Base-by-base conservation (phyloP, 2,888 invertebrate species). In the Matsumyia berberina region DNA sequence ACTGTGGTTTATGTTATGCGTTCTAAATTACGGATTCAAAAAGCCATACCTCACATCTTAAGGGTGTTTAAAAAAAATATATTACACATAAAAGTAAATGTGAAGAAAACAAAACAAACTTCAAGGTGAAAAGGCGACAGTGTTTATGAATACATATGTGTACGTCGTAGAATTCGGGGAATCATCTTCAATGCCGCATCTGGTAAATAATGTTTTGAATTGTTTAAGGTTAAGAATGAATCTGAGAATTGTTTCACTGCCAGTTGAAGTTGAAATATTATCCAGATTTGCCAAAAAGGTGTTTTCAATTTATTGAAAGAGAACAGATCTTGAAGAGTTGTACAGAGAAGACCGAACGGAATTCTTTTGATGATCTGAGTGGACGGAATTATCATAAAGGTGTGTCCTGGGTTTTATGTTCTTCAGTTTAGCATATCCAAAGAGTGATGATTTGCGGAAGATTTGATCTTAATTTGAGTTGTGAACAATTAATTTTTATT, bases 91-190 rank as follows among this genome's bases (percentile, higher is more conserved):
- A 67, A 55, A 67, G 42, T 15, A 53, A 69, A 81, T 69, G 60
- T 67, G 53, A 60, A 74, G 70, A 70, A 55, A 64, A 24, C 1
- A 3, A 24, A 24, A 24, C 24, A 24, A 4, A 64, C 53, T 74
- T 69, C 80, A 81, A 81, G 80, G 80, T 81, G 74, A 74, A 33
- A 67, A 80, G 51, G 42, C 67, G 74, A 67, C 67, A 60, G 44
- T 44, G 19, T 31, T 55, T 24, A n/a, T n/a, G n/a, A n/a, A n/a
- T n/a, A n/a, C n/a, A n/a, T n/a, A n/a, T n/a, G n/a, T n/a, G n/a
- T n/a, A 17, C n/a, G 7, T 5, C 15, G 8, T 15, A 15, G 15
- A 11, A 2, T 33, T 29, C 44, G 35, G 9, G 12, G 35, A 49
- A 24, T 12, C 8, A 19, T 9, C 37, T 64, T 39, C 11, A 66